These are phyloP conservation scores for Acanthisitta chloris DNA, from an alignment of 2,113 vertebrate genomes.

Conservation along the genomic window DNA sequence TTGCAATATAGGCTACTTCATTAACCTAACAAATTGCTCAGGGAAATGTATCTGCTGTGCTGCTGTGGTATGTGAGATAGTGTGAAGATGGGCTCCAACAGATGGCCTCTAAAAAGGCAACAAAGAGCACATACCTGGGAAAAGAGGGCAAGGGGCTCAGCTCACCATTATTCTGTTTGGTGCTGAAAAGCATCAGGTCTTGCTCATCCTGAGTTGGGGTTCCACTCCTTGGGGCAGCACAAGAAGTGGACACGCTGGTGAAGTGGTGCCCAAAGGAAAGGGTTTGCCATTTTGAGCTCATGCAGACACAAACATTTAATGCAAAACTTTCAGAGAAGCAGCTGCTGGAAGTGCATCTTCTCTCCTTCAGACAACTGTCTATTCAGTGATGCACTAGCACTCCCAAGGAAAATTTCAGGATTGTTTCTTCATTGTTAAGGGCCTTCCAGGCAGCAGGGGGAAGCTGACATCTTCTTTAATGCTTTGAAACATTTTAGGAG, in stretches of 20 bases:
- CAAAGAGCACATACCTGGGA: background rate
- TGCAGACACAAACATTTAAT: background rate
- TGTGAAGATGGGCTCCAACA: background rate
- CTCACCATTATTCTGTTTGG: fast-evolving
- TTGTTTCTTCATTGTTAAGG: background rate
- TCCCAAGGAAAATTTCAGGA: background rate
- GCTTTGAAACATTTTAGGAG: background rate
- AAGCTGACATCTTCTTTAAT: background rate
- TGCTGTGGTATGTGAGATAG: background rate
- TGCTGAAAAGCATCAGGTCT: background rate
- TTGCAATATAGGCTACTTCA: background rate
- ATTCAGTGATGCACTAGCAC: background rate
- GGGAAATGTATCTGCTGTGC: background rate
- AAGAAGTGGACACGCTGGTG: fast-evolving
- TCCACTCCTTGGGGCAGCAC: fast-evolving
- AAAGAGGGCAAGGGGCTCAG: background rate
- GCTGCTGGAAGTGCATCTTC: background rate
- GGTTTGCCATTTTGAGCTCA: fast-evolving
- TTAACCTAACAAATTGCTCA: background rate
- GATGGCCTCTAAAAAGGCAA: fast-evolving
- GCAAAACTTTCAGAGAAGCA: background rate
- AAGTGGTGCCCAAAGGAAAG: background rate
- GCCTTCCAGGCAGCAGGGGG: background rate
- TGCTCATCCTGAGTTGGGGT: fast-evolving
- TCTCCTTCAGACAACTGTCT: background rate